Evolutionary conservation across 2,888 invertebrate genomes (phyloP), one percentile per base, ranked within the genome.

Genomic region (Noctua comes): DNA sequence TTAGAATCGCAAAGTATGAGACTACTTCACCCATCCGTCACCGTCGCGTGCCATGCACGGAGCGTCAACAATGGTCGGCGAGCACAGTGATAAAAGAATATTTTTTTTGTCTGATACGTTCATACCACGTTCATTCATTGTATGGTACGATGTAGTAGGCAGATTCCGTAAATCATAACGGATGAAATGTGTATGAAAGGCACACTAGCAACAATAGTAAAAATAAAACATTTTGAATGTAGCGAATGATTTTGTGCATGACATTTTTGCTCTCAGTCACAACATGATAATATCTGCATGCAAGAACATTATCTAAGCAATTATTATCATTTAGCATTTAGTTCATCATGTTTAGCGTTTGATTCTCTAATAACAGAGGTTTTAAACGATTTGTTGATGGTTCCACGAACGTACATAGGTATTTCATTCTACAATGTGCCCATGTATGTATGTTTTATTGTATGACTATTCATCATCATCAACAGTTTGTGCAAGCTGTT

Each of bases 271-370:
- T 27, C 10, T 54, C 7, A 18, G 21, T 79, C 54, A 46, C 46
- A 78, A 68, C 36, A 57, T 57, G n/a, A 57, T 40, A n/a, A n/a
- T 7, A 76, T 76, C 51, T 36, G 27, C 27, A 18, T 10, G 59
- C 80, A 77, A 69, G 46, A 48, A 46, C 70, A 66, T 24, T 59
- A 57, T 59, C 57, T n/a, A 40, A 51, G 43, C 80, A 54, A 78
- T 77, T 46, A 81, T 40, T 46, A 4, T 46, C 27, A 46, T 71
- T 57, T 24, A n/a, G 46, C 36, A 57, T 80, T 82, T 24, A 62
- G 21, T 54, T 48, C 68, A 54, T 75, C 27, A 40, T 64, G 16
- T 21, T 75, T n/a, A 65, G 6, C 43, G 31, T 40, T 66, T 18
- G 13, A 11, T 21, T 40, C 21, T 75, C 6, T 27, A 7, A 24